Evolutionary conservation across 1,140 invertebrate species (phyloP).

Genomic region (Leptonema lineaticorne): DNA sequence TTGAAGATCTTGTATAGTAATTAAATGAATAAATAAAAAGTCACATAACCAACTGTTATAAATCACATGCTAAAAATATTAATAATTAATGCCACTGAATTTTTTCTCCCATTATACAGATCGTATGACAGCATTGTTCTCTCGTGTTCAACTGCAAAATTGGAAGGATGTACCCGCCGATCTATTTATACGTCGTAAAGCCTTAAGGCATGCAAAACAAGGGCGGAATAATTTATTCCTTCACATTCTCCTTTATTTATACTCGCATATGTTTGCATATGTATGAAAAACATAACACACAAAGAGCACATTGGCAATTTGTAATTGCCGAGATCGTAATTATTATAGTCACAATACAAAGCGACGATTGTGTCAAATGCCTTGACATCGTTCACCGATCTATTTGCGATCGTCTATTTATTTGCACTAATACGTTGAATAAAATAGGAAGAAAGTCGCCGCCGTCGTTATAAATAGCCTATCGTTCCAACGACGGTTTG

Average conservation of each 20-base stretch:
- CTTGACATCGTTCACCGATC: neutral
- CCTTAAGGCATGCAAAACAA: neutral
- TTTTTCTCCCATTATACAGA: too few species aligned
- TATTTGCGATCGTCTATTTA: too few species aligned
- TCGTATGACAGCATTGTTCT: neutral
- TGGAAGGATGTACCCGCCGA: neutral
- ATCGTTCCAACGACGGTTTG: too few species aligned
- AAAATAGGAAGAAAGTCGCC: too few species aligned
- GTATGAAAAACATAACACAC: too few species aligned
- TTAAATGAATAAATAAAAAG: too few species aligned
- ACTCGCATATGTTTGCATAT: neutral
- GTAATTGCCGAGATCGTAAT: constrained; percentile 8
- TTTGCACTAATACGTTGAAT: too few species aligned
- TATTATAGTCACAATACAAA: neutral
- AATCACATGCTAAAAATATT: too few species aligned
- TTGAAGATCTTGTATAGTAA: too few species aligned
- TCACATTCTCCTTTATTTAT: neutral
- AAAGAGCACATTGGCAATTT: neutral
- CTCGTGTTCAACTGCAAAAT: neutral
- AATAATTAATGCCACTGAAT: too few species aligned
- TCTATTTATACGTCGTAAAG: neutral
- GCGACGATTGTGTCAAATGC: neutral
- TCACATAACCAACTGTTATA: too few species aligned
- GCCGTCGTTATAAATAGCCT: too few species aligned
- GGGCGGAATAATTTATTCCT: constrained; percentile 10